Percentiles rank a stretch among this genome's conserved stretches.
Evolutionary conservation across 1,140 invertebrate genomes (phyloP).

Genomic region (Goniozus legneri): DNA sequence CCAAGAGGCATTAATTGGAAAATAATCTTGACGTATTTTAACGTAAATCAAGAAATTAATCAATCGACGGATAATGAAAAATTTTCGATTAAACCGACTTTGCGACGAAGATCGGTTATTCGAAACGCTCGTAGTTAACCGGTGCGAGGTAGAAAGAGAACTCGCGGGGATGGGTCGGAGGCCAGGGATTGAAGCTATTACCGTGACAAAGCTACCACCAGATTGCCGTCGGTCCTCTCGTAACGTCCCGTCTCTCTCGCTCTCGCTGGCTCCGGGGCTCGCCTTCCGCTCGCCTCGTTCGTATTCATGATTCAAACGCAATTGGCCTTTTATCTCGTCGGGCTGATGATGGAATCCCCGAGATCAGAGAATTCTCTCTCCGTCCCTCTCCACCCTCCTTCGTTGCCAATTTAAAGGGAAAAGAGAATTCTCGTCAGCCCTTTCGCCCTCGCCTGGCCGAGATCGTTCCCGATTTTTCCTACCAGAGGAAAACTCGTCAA

Average conservation of each 20-base stretch:
- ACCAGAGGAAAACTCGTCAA: too few relatives aligned
- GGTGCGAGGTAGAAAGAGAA: neutral
- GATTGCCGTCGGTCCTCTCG: conserved; percentile 47
- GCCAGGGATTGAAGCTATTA: conserved; percentile 48
- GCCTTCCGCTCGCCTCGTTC: conserved; percentile 39
- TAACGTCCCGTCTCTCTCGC: conserved; percentile 18
- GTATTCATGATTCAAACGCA: conserved; percentile 56
- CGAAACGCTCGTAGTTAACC: neutral
- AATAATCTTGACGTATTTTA: conserved; percentile 14
- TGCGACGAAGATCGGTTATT: neutral
- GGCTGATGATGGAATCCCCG: conserved; percentile 44
- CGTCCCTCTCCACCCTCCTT: neutral
- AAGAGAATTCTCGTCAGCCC: too few relatives aligned
- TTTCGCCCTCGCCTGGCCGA: too few relatives aligned
- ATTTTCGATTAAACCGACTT: conserved; percentile 3
- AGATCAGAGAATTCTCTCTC: conserved; percentile 34
- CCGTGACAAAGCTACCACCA: conserved; percentile 54
- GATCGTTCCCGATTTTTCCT: too few relatives aligned
- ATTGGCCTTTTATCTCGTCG: conserved; percentile 54
- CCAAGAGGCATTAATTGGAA: neutral
- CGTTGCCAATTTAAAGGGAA: too few relatives aligned
- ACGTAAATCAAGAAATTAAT: conserved; percentile 13
- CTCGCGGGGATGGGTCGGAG: conserved; percentile 10
- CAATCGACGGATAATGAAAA: neutral
- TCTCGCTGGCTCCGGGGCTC: conserved; percentile 1